Evolutionary conservation across 1,140 invertebrate species (phyloP), one percentile per base, ranked within the genome.

Genomic region (Bicyclus anynana): DNA sequence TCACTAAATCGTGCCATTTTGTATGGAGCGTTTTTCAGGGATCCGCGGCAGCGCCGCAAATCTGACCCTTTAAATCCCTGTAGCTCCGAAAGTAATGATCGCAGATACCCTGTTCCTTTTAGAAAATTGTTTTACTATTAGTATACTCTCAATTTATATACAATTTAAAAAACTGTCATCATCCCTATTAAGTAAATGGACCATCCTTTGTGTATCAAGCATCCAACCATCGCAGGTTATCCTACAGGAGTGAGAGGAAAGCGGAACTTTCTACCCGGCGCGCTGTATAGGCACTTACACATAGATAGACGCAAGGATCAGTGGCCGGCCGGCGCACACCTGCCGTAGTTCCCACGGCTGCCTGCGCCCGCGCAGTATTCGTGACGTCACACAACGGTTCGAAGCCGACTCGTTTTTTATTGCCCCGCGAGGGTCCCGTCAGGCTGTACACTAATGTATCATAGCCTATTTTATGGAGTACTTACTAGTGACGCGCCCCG

Each of bases 281-380:
- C 13, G 16, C 16, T 18, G 40, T 44, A 26, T 47, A 47, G 27
- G 20, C 16, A 47, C 3, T 27, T 47, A 47, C 23, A 47, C 21
- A 56, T 65, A 74, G 80, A 72, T 75, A 74, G 67, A 74, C 70
- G 78, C 74, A 77, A 86, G 83, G 84, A 87, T 87, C 84, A 86
- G 77, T 87, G 84, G 80, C 80, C 84, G 77, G 76, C 80, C 74
- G 74, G 70, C 74, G 80, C 81, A 82, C 84, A 87, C 84, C 84
- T 87, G 84, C 84, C 82, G 80, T 78, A 62, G 78, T 87, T 87
- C 84, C 82, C 84, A 87, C 84, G 84, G 69, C 74, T 74, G 48
- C 73, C 69, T 65, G 38, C 62, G 37, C 58, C 61, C 70, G 7
- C 29, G 7, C 53, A 69, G 69, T 65, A 35, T 61, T 27, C 56